phyloP scores from a whole-genome alignment of 2,113 vertebrate species.

The Zosterops borbonicus region DNA sequence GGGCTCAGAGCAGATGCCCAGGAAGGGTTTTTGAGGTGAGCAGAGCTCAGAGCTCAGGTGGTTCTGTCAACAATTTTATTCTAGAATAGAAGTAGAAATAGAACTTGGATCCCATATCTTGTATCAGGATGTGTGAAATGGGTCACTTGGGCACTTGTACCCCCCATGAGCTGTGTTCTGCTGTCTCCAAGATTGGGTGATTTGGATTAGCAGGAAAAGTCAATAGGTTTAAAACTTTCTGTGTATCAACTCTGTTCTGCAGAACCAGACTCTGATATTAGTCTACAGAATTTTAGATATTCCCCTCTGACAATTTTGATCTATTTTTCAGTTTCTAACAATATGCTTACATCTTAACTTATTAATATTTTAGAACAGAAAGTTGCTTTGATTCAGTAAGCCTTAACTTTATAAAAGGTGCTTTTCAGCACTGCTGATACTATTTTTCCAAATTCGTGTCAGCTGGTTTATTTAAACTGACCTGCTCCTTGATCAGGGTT shows the following conservation, averaged over 20 bases:
- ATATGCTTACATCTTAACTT: background rate
- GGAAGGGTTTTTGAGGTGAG: background rate
- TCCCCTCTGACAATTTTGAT: background rate
- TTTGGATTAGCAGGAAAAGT: background rate
- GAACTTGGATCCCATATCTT: background rate
- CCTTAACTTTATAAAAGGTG: background rate
- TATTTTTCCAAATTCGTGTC: background rate
- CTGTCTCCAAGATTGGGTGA: background rate
- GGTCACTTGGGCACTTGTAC: background rate
- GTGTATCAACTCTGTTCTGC: background rate
- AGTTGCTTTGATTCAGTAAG: background rate
- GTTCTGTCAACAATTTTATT: background rate
- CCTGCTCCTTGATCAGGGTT: background rate
- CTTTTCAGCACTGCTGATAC: background rate
- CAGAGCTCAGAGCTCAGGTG: background rate
- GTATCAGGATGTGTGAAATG: background rate
- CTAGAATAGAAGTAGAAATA: no score
- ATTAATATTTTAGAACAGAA: background rate
- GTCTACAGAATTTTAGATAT: background rate
- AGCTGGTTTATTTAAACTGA: background rate
- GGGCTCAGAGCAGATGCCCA: background rate
- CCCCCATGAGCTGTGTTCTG: rapidly evolving
- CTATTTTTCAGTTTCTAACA: background rate
- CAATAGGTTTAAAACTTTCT: background rate
- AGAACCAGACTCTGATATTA: background rate